A percentile compares a stretch with the other conserved stretches of the same genome.
Evolutionary conservation across 1,140 invertebrate species (phyloP).

Genomic region (Atopsyche davidsoni): DNA sequence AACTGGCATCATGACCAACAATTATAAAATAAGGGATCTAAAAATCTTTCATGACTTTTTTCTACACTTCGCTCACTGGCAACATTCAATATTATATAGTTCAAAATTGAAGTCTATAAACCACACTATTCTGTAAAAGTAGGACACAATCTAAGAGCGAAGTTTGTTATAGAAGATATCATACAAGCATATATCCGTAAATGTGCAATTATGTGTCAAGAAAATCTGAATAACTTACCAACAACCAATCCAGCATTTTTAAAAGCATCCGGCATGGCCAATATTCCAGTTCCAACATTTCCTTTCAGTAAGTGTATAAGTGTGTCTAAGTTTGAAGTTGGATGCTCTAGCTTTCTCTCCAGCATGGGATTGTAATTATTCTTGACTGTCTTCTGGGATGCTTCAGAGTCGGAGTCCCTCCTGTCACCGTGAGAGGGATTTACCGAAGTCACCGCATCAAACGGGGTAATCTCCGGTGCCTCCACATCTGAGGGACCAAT

Average conservation of each 20-base stretch:
- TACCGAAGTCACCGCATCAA: conserved; percentile 8
- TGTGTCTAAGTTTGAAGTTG: conserved; percentile 75
- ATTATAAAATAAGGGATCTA: too few species aligned
- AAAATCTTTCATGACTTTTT: too few species aligned
- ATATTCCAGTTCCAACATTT: conserved; percentile 78
- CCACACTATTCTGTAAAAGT: too few species aligned
- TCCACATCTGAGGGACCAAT: conserved; percentile 22
- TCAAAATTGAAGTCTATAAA: too few species aligned
- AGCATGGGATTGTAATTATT: conserved; percentile 55
- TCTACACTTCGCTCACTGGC: too few species aligned
- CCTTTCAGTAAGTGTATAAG: conserved; percentile 75
- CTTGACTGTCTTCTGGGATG: conserved; percentile 26
- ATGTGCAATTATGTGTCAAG: too few species aligned
- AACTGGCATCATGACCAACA: too few species aligned
- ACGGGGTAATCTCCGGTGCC: conserved; percentile 12
- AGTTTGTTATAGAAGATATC: too few species aligned
- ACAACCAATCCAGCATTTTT: conserved; percentile 72
- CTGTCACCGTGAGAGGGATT: conserved; percentile 4
- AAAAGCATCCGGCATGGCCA: conserved; percentile 82
- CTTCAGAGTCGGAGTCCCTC: conserved; percentile 15
- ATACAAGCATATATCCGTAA: too few species aligned
- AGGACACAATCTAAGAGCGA: too few species aligned
- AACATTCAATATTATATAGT: too few species aligned
- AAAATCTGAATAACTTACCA: conserved; percentile 41
- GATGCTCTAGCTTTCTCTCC: conserved; percentile 63